Conservation (phyloP, 2,888 invertebrate genomes). For the Drosophila colorata region DNA sequence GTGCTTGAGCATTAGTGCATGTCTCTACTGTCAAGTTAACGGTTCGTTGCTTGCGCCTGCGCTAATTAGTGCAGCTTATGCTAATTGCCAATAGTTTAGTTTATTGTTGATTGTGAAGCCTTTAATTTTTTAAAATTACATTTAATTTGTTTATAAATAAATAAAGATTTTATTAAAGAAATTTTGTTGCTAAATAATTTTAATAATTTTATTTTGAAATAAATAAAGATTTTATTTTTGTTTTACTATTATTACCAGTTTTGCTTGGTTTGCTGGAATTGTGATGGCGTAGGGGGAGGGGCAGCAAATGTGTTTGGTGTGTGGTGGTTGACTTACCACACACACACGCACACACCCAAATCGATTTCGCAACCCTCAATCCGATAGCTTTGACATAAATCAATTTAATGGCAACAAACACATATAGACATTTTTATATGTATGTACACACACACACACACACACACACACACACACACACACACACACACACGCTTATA, state of each 20-base stretch:
- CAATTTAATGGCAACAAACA: conserved; percentile 63
- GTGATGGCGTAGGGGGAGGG: background rate
- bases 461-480: too few species aligned
- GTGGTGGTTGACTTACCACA: conserved; percentile 9
- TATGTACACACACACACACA: background rate
- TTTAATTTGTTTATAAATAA: too few species aligned
- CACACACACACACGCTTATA: conserved; percentile 7
- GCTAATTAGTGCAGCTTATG: conserved; percentile 34
- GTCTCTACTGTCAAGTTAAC: conserved; percentile 16
- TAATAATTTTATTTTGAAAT: too few species aligned
- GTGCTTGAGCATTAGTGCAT: conserved; percentile 31
- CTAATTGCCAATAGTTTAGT: conserved; percentile 16
- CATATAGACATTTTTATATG: background rate
- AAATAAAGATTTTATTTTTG: too few species aligned
- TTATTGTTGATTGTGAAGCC: conserved; percentile 1
- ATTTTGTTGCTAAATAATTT: too few species aligned
- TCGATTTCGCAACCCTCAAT: conserved; percentile 50
- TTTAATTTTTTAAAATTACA: too few species aligned
- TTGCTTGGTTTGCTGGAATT: background rate
- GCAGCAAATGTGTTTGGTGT: background rate
- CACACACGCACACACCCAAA: conserved; percentile 8
- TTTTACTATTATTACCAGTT: background rate
- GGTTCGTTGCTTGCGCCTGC: conserved; percentile 32
- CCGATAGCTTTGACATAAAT: conserved; percentile 73
- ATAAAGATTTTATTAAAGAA: too few species aligned